Percentiles rank a stretch among this genome's conserved stretches.
Evolutionary conservation across 2,888 invertebrate species (phyloP).

Genomic region (Diadegma fenestrale): DNA sequence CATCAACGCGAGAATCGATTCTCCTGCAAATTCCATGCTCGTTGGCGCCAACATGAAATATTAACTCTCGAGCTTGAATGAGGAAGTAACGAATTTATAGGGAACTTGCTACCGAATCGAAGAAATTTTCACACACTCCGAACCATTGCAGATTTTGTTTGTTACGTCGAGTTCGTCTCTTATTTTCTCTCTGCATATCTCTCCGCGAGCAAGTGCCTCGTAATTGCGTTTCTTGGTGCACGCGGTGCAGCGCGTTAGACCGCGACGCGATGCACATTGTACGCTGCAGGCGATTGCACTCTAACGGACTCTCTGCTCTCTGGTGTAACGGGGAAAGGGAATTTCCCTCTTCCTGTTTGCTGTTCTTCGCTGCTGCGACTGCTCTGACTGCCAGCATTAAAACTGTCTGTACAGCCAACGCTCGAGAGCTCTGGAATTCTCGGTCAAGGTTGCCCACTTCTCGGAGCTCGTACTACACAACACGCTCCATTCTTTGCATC

Average conservation of each 20-base stretch:
- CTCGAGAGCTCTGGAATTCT: slow-evolving; percentile 64
- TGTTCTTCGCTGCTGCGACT: slow-evolving; percentile 56
- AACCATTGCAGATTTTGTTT: not conserved
- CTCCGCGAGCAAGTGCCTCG: slow-evolving; percentile 37
- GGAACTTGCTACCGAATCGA: not conserved
- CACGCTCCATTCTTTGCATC: slow-evolving; percentile 30
- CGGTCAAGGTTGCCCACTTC: slow-evolving; percentile 69
- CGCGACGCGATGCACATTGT: slow-evolving; percentile 62
- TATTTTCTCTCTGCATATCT: slow-evolving; percentile 13
- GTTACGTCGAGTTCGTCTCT: not conserved
- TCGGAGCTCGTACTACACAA: slow-evolving; percentile 46
- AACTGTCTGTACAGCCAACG: slow-evolving; percentile 61
- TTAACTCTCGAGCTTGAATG: not conserved
- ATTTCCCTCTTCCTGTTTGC: slow-evolving; percentile 68
- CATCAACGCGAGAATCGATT: not conserved
- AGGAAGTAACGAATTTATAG: not conserved
- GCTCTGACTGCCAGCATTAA: slow-evolving; percentile 62
- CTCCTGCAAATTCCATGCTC: not conserved
- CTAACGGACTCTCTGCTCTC: slow-evolving; percentile 67
- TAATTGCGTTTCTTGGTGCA: slow-evolving; percentile 48
- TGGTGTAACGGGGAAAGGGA: slow-evolving; percentile 68
- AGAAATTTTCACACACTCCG: not conserved
- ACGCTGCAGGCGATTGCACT: slow-evolving; percentile 65
- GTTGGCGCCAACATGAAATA: slow-evolving; percentile 39
- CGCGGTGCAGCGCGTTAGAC: slow-evolving; percentile 54